Evolutionary conservation across 2,888 invertebrate genomes (phyloP).

Genomic region (Muschampia plurimacula): DNA sequence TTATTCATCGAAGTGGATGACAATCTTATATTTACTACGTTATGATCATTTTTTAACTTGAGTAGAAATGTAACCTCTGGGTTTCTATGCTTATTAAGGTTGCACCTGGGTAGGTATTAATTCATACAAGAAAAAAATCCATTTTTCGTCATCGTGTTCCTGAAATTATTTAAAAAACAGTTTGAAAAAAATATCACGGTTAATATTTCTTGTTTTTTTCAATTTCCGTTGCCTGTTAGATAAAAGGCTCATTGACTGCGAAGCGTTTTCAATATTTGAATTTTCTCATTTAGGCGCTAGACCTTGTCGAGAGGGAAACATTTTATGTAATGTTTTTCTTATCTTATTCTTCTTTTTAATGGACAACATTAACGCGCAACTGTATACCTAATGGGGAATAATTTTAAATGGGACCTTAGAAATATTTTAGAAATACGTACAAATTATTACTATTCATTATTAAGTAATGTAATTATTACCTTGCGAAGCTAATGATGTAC

Average conservation of each 20-base stretch:
- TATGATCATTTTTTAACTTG: too few relatives aligned
- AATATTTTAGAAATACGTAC: not conserved
- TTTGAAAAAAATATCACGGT: not conserved
- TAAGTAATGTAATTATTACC: not conserved
- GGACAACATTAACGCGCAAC: not conserved
- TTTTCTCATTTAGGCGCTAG: conserved; percentile 31
- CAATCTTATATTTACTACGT: too few relatives aligned
- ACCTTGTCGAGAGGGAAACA: conserved; percentile 27
- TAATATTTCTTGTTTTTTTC: conserved; percentile 24
- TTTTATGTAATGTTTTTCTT: conserved; percentile 22
- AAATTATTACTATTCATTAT: not conserved
- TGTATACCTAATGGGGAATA: not conserved
- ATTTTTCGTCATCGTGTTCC: too few relatives aligned
- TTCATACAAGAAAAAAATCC: too few relatives aligned
- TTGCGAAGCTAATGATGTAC: too few relatives aligned
- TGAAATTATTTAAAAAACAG: not conserved
- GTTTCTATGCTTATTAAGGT: too few relatives aligned
- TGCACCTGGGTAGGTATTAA: too few relatives aligned
- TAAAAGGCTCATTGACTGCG: conserved; percentile 28
- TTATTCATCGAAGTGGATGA: not conserved
- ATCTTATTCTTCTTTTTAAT: not conserved
- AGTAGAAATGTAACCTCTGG: too few relatives aligned
- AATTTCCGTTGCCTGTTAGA: conserved; percentile 25
- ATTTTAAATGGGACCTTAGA: not conserved
- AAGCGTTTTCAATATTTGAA: conserved; percentile 35